Conservation (phyloP, 2,888 invertebrate species). For the Caenorhabditis drosophilae region DNA sequence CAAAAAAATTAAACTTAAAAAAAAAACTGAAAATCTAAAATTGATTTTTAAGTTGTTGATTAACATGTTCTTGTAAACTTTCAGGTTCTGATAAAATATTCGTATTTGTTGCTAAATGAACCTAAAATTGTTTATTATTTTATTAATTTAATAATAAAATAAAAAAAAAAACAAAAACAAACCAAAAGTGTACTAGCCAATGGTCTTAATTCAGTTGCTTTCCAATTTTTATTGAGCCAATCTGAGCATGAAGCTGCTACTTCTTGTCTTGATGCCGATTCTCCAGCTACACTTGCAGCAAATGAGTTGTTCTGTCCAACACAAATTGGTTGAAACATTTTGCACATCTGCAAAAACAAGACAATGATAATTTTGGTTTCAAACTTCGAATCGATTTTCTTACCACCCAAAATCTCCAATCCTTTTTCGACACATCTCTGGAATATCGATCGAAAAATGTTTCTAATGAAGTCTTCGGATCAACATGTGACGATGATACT, state of each 20-base stretch:
- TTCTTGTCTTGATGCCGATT: conserved; percentile 40
- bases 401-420: conserved; percentile 67
- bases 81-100: conserved; percentile 50
- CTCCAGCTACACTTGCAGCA: conserved; percentile 34
- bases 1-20: not conserved
- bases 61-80: conserved; percentile 45
- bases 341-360: conserved; percentile 44
- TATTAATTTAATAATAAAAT: not conserved
- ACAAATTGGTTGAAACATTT: conserved; percentile 49
- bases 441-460: conserved; percentile 53
- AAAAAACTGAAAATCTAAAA: conserved; percentile 6
- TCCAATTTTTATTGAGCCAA: conserved; percentile 53
- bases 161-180: conserved; percentile 1
- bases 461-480: conserved; percentile 46
- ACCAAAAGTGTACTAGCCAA: conserved; percentile 61
- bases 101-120: conserved; percentile 61
- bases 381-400: too few relatives aligned
- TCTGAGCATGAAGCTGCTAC: conserved; percentile 43
- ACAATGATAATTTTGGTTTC: too few relatives aligned
- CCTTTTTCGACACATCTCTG: conserved; percentile 52
- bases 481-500: conserved; percentile 36
- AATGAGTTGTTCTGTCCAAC: conserved; percentile 42
- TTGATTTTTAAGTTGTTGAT: conserved; percentile 43
- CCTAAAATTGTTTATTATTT: conserved; percentile 22
- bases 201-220: conserved; percentile 57